Percentiles rank a stretch among this genome's conserved stretches.
Conservation (phyloP, 2,888 invertebrate species). For the Lasius platythorax region DNA sequence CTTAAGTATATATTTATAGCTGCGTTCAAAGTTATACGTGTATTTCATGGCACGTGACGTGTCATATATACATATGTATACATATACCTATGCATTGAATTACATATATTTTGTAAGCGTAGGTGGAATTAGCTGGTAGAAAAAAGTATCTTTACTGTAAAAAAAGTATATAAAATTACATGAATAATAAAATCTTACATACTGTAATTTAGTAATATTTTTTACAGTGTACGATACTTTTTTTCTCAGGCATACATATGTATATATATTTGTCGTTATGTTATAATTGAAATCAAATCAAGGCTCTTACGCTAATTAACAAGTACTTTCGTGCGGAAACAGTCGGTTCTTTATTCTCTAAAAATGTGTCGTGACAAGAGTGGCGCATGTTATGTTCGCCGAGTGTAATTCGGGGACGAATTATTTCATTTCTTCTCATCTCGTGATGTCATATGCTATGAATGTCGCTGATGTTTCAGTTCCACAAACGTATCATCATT, state of each 20-base stretch:
- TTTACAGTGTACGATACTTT: background rate
- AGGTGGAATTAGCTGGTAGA: background rate
- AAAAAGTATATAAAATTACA: background rate
- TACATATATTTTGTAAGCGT: background rate
- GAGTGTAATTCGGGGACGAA: constrained; percentile 28
- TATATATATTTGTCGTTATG: background rate
- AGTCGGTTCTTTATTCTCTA: constrained; percentile 5
- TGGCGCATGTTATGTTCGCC: background rate
- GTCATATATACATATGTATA: background rate
- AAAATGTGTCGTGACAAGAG: constrained; percentile 19
- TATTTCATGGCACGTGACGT: background rate
- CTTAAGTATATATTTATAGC: background rate
- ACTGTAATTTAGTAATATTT: background rate
- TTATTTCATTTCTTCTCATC: constrained; percentile 36
- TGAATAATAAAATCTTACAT: background rate
- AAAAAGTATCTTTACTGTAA: background rate
- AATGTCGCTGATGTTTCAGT: constrained; percentile 25
- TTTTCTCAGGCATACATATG: background rate
- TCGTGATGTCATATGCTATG: constrained; percentile 47
- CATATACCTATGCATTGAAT: background rate
- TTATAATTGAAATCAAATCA: background rate
- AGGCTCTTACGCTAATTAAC: constrained; percentile 23
- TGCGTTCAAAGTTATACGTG: background rate
- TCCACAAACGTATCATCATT: constrained; percentile 7
- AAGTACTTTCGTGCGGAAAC: constrained; percentile 6